These are phyloP conservation scores for Clanis bilineata DNA, from an alignment of 2,888 invertebrate species.

Conservation along the genomic window DNA sequence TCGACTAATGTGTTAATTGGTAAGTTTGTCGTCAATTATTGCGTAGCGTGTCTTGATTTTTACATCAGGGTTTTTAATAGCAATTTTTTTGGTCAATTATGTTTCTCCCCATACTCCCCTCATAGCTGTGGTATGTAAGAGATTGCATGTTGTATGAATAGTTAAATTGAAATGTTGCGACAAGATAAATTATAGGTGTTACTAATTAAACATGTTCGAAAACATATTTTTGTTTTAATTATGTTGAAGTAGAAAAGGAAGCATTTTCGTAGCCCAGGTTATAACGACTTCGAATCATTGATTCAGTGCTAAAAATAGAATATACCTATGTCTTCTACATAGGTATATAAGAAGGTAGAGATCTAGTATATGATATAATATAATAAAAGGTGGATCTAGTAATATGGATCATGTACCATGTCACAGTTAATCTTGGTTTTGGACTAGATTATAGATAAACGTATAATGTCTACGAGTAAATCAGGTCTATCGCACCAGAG, in stretches of 20 bases:
- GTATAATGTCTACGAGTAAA: too few relatives aligned
- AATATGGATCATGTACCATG: too few relatives aligned
- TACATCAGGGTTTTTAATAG: conserved; percentile 28
- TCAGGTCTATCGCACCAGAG: too few relatives aligned
- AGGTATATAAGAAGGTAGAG: too few relatives aligned
- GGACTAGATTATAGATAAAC: too few relatives aligned
- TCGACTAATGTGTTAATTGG: conserved; percentile 20
- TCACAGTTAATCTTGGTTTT: too few relatives aligned
- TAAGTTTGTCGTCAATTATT: conserved; percentile 24
- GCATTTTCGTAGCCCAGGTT: background rate
- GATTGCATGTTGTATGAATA: conserved; percentile 52
- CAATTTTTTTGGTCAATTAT: conserved; percentile 49
- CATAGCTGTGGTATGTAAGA: conserved; percentile 39
- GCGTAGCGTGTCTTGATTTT: conserved; percentile 17
- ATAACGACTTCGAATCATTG: too few relatives aligned
- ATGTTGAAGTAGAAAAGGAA: background rate
- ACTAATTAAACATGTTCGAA: conserved; percentile 75
- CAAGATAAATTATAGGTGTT: conserved; percentile 67
- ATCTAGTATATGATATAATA: too few relatives aligned
- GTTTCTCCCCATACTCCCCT: conserved; percentile 33
- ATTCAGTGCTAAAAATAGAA: too few relatives aligned
- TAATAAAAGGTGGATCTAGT: too few relatives aligned
- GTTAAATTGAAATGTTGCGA: conserved; percentile 66
- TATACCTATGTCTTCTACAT: too few relatives aligned
- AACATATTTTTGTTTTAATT: conserved; percentile 47